phyloP scores from a whole-genome alignment of 2,113 vertebrate species.

The Herpetotheres cachinnans region DNA sequence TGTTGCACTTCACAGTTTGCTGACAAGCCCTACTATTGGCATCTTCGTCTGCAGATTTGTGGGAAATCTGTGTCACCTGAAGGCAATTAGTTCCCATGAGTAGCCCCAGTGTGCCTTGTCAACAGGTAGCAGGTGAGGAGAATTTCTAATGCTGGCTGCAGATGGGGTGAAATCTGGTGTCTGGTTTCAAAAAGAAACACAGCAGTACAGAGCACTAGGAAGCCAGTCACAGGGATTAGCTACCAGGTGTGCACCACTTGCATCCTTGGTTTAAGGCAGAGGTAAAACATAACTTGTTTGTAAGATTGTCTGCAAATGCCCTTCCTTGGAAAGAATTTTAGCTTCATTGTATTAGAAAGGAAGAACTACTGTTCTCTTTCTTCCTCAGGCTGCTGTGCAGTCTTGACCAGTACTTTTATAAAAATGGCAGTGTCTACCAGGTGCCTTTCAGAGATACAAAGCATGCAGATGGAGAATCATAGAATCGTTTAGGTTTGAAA shows the following conservation, averaged over 20 bases:
- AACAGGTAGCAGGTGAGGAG: not conserved
- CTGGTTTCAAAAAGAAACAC: not conserved
- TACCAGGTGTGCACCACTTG: not conserved
- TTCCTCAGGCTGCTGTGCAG: not conserved
- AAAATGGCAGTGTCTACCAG: not conserved
- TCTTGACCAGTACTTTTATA: not conserved
- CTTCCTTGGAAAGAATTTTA: not conserved
- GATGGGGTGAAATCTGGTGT: not conserved
- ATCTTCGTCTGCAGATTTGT: not conserved
- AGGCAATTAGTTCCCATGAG: not conserved
- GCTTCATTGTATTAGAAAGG: not conserved
- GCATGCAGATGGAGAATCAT: not conserved
- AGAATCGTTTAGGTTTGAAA: no score
- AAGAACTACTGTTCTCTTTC: not conserved
- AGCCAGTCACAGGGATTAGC: not conserved
- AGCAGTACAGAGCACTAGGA: not conserved
- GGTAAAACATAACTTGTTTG: not conserved
- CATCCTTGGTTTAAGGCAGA: not conserved
- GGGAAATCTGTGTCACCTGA: not conserved
- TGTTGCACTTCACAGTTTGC: not conserved
- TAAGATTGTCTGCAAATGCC: not conserved
- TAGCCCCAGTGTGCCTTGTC: not conserved
- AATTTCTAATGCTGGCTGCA: not conserved
- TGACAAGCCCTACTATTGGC: not conserved
- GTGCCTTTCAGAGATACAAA: not conserved